Percentiles rank a stretch among this genome's conserved stretches.
These are phyloP conservation scores for Takifugu flavidus DNA, from an alignment of 2,113 vertebrate genomes.

Conservation along the genomic window DNA sequence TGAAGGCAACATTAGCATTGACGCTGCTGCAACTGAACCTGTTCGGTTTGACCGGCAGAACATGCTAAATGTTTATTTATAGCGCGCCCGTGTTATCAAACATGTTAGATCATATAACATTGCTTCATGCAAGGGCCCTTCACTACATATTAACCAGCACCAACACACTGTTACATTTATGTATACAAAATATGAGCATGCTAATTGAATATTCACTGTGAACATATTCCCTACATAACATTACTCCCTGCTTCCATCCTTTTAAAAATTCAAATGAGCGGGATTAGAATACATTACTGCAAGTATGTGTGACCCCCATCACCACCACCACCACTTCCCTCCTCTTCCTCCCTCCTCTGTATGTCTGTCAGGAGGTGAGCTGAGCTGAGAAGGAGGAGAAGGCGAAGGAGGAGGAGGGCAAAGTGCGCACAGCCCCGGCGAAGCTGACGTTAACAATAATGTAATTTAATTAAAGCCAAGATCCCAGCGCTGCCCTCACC, in stretches of 20 bases:
- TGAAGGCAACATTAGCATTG: neutral
- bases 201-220: constrained; percentile 72
- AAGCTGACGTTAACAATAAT: constrained; percentile 81
- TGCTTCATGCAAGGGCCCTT: constrained; percentile 32
- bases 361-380: constrained; percentile 61
- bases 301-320: constrained; percentile 35
- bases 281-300: constrained; percentile 72
- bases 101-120: constrained; percentile 28
- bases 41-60: constrained; percentile 4
- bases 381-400: constrained; percentile 23
- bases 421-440: constrained; percentile 52
- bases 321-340: constrained; percentile 8
- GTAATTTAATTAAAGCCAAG: constrained; percentile 77
- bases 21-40: neutral
- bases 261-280: constrained; percentile 69
- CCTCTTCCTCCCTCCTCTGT: constrained; percentile 25
- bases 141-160: constrained; percentile 52
- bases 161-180: constrained; percentile 34
- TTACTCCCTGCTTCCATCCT: constrained; percentile 42
- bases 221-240: constrained; percentile 71
- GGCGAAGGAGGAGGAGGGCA: constrained; percentile 48
- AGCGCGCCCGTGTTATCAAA: constrained; percentile 29
- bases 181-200: constrained; percentile 37
- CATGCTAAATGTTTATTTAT: constrained; percentile 59
- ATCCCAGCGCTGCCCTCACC: constrained; percentile 46